A percentile compares a stretch with the other conserved stretches of the same genome.
Evolutionary conservation across 1,140 invertebrate species (phyloP).

Genomic region (Dreissena polymorpha): DNA sequence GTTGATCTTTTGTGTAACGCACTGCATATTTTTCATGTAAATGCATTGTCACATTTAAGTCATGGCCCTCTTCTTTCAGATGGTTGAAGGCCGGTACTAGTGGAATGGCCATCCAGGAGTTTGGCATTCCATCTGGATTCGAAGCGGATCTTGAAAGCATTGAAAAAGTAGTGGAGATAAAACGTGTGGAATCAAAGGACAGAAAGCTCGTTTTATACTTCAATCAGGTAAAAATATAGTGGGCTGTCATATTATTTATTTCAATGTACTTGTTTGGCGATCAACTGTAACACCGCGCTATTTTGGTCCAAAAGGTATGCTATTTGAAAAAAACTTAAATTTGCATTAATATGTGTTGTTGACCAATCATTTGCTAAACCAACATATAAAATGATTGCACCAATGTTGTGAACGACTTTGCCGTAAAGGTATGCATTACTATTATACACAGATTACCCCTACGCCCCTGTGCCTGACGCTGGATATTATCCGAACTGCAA

Average conservation of each 20-base stretch:
- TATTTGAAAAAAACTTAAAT: too few relatives aligned
- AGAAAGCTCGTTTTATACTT: constrained; percentile 92
- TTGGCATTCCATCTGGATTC: constrained; percentile 73
- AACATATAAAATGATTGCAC: too few relatives aligned
- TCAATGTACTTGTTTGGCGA: too few relatives aligned
- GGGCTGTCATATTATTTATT: too few relatives aligned
- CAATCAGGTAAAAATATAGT: constrained; percentile 80
- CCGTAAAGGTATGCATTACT: too few relatives aligned
- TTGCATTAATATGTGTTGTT: too few relatives aligned
- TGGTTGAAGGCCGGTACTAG: constrained; percentile 66
- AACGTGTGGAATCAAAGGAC: constrained; percentile 89
- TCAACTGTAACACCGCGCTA: too few relatives aligned
- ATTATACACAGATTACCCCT: constrained; percentile 83
- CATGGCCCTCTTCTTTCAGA: constrained; percentile 44
- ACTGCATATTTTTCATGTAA: not conserved
- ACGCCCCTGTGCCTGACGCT: constrained; percentile 91
- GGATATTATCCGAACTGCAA: constrained; percentile 90
- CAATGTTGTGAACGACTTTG: too few relatives aligned
- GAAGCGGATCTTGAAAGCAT: constrained; percentile 68
- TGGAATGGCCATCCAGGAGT: constrained; percentile 73
- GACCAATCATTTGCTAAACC: too few relatives aligned
- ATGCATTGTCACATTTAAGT: not conserved
- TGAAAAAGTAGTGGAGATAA: constrained; percentile 82
- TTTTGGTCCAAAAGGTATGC: too few relatives aligned
- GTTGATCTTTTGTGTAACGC: not conserved